Percentiles rank a stretch among this genome's conserved stretches.
These are phyloP conservation scores for Bos javanicus DNA, from an alignment of 2,113 vertebrate species.

Conservation along the genomic window DNA sequence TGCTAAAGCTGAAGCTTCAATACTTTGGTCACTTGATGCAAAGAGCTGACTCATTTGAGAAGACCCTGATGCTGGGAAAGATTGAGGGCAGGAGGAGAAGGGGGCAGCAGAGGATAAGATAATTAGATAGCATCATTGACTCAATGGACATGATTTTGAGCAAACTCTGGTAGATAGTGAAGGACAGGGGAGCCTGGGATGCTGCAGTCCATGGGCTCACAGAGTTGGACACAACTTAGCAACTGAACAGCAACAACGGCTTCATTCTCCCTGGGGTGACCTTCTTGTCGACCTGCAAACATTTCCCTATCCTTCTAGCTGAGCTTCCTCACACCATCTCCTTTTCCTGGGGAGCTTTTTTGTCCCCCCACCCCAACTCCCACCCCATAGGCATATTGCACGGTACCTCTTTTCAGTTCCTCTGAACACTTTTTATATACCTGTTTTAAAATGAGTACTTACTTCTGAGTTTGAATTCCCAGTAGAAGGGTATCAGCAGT, in stretches of 20 bases:
- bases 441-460: neutral
- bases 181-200: neutral
- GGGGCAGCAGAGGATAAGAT: neutral
- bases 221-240: neutral
- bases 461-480: neutral
- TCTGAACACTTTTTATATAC: neutral
- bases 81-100: neutral
- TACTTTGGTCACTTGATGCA: neutral
- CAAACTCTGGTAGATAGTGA: neutral
- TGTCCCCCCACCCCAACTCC: neutral
- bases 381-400: neutral
- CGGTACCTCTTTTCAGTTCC: neutral
- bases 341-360: neutral
- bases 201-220: neutral
- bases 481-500: neutral
- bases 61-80: neutral
- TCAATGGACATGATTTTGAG: neutral
- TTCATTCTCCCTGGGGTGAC: neutral
- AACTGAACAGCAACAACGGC: neutral
- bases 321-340: neutral
- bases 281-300: neutral
- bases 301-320: neutral
- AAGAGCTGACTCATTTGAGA: neutral
- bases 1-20: neutral
- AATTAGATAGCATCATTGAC: neutral